These are phyloP conservation scores for Magallana ariakensis DNA, from an alignment of 1,140 invertebrate species.

Conservation along the genomic window DNA sequence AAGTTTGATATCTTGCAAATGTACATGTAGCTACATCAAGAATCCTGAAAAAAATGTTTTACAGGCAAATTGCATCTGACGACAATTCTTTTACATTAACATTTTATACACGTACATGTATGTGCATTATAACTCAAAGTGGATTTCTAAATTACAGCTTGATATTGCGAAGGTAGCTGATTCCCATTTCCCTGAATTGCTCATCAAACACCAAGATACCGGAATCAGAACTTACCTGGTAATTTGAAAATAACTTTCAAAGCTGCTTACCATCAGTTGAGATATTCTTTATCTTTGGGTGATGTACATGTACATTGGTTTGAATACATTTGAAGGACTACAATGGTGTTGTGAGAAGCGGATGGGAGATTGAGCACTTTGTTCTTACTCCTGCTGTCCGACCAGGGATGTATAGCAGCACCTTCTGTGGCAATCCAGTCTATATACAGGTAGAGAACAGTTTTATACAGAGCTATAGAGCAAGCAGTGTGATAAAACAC, in stretches of 20 bases:
- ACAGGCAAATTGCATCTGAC: too few species aligned
- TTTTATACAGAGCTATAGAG: neutral
- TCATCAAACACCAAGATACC: conserved; percentile 59
- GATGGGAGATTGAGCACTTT: conserved; percentile 64
- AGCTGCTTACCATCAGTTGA: neutral
- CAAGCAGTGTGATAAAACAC: too few species aligned
- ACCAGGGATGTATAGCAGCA: conserved; percentile 58
- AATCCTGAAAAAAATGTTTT: too few species aligned
- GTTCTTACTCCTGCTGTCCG: conserved; percentile 53
- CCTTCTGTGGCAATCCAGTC: conserved; percentile 62
- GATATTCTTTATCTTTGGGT: too few species aligned
- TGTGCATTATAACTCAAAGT: too few species aligned
- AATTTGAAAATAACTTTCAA: conserved; percentile 22
- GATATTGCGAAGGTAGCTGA: conserved; percentile 61
- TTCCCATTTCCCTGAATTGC: conserved; percentile 67
- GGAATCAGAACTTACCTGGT: conserved; percentile 66
- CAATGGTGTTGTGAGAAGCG: conserved; percentile 64
- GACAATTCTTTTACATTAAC: too few species aligned
- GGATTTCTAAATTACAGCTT: neutral
- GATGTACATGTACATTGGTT: too few species aligned
- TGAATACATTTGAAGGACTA: conserved; percentile 56
- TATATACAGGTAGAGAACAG: conserved; percentile 58
- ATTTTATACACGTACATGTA: too few species aligned
- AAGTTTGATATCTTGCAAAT: neutral
- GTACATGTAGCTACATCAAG: too few species aligned